Conservation (phyloP, 2,797 vertebrate genomes). For the Lophotriccus pileatus region DNA sequence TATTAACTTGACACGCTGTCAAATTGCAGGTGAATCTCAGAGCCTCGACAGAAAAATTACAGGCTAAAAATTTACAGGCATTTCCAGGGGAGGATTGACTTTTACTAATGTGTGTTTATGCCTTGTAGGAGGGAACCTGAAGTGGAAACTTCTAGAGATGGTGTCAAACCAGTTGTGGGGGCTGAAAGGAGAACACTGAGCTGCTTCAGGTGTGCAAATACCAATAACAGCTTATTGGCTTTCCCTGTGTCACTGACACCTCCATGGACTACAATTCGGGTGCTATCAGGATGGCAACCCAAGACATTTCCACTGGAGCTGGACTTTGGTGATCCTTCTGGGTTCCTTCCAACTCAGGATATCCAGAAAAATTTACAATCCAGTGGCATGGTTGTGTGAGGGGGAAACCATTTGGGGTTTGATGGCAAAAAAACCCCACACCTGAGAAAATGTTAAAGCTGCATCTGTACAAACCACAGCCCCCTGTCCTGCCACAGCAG, state of each 20-base stretch:
- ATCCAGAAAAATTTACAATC: background rate
- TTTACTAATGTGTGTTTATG: background rate
- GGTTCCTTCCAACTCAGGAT: background rate
- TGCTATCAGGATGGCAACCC: background rate
- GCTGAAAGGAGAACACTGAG: background rate
- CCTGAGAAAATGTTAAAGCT: background rate
- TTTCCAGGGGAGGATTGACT: background rate
- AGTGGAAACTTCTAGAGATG: background rate
- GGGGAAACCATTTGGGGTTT: background rate
- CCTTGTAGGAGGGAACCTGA: background rate
- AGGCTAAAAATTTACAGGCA: background rate
- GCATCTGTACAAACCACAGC: background rate
- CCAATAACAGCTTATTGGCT: background rate
- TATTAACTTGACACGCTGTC: background rate
- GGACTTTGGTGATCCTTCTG: background rate
- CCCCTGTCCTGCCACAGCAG: background rate
- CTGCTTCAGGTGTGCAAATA: background rate
- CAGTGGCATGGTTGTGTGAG: background rate
- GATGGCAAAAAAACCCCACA: background rate
- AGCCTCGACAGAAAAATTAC: background rate
- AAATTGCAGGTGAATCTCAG: background rate
- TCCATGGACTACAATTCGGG: background rate
- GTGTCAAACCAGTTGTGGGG: background rate
- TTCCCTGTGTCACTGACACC: background rate
- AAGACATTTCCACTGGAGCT: background rate